Evolutionary conservation across 35 echinoderm and acorn worm genomes (phyloP).

Genomic region (Lytechinus variegatus): DNA sequence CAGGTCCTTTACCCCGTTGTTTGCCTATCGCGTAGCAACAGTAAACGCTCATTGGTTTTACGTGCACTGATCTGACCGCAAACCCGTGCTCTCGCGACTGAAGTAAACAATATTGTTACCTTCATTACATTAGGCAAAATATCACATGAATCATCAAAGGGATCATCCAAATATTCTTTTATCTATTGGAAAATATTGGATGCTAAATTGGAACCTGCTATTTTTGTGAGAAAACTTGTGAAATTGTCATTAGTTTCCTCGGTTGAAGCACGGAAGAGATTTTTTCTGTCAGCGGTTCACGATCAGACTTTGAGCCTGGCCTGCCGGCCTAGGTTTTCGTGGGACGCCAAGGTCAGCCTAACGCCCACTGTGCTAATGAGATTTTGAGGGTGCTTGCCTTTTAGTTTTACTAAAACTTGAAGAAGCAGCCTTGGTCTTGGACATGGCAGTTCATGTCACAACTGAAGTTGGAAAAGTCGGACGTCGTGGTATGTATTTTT

Average conservation of each 20-base stretch:
- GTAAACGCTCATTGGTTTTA: not conserved
- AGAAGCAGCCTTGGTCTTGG: not conserved
- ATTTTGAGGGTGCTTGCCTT: too few species aligned
- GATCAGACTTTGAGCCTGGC: not conserved
- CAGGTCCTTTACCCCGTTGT: not conserved
- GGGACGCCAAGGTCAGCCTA: not conserved
- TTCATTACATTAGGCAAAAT: not conserved
- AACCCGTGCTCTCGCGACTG: not conserved
- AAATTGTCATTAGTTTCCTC: not conserved
- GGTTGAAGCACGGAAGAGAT: not conserved
- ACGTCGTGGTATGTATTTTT: constrained; percentile 57
- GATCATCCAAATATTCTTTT: not conserved
- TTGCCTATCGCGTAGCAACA: not conserved
- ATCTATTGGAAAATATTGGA: not conserved
- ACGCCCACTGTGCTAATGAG: not conserved
- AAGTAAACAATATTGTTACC: not conserved
- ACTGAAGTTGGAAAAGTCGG: constrained; percentile 83
- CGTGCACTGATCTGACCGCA: not conserved
- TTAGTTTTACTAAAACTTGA: not conserved
- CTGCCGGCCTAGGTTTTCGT: not conserved
- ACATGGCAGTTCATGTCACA: constrained; percentile 83
- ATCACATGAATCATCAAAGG: not conserved
- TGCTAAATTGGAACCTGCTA: not conserved
- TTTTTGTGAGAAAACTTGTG: not conserved
- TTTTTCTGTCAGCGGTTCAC: not conserved